phyloP scores from a whole-genome alignment of 2,113 vertebrate genomes.

The Sporophila hypoxantha region DNA sequence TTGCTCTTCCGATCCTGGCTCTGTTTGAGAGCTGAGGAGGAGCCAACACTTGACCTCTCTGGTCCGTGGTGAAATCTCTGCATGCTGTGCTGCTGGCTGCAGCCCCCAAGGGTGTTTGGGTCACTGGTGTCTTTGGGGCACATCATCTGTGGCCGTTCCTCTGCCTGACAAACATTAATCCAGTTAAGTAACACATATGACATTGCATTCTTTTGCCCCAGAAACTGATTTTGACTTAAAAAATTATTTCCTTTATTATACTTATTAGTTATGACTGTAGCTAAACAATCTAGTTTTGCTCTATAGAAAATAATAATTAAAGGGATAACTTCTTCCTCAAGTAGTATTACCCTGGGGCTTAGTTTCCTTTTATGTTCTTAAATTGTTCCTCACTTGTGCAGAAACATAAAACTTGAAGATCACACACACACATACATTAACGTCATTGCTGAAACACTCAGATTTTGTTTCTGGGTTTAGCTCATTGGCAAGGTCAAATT shows the following conservation, averaged over 20 bases:
- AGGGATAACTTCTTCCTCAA: neutral
- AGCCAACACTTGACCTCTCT: neutral
- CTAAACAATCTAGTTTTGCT: neutral
- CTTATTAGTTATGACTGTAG: neutral
- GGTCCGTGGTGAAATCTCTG: neutral
- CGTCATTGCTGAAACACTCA: neutral
- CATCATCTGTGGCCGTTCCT: neutral
- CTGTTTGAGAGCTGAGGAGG: neutral
- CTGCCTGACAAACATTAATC: neutral
- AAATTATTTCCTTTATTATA: neutral
- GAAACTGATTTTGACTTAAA: neutral
- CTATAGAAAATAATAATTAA: neutral
- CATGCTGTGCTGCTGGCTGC: neutral
- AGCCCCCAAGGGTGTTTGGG: neutral
- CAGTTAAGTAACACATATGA: neutral
- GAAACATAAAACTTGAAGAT: neutral
- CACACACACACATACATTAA: neutral
- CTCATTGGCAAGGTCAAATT: neutral
- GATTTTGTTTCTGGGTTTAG: neutral
- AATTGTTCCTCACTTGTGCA: neutral
- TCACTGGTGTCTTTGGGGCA: neutral
- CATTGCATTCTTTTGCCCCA: neutral
- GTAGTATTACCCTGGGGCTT: neutral
- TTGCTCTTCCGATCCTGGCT: neutral
- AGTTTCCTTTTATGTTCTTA: neutral